Evolutionary conservation across 2,888 invertebrate genomes (phyloP).

Genomic region (Lottia gigantea): DNA sequence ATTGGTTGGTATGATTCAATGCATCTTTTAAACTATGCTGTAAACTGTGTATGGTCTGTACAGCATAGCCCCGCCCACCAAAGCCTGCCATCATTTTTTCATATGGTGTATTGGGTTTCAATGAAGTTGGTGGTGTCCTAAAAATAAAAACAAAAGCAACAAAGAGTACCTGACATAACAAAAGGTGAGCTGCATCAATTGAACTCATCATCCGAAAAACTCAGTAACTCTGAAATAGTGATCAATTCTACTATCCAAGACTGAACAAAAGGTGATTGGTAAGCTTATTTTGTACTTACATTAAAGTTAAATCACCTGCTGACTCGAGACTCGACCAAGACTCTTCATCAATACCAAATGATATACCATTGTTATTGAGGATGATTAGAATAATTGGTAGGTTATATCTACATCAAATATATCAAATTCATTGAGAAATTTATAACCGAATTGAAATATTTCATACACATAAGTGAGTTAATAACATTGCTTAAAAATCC

Average conservation of each 20-base stretch:
- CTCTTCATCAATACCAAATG: conserved; percentile 84
- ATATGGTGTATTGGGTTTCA: conserved; percentile 84
- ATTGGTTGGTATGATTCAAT: conserved; percentile 78
- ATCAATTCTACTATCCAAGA: too few relatives aligned
- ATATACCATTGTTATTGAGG: conserved; percentile 96
- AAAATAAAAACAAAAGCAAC: conserved; percentile 45
- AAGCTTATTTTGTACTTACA: conserved; percentile 71
- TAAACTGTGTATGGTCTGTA: conserved; percentile 82
- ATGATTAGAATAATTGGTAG: conserved; percentile 90
- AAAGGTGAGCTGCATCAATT: too few relatives aligned
- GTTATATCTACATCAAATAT: conserved; percentile 77
- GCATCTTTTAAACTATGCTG: conserved; percentile 77
- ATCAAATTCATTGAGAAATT: background rate
- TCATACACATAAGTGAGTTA: too few relatives aligned
- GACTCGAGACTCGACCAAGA: conserved; percentile 67
- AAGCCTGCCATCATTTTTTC: conserved; percentile 92
- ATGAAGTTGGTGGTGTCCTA: conserved; percentile 86
- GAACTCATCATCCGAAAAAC: too few relatives aligned
- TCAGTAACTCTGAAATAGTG: too few relatives aligned
- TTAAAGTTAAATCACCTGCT: conserved; percentile 79
- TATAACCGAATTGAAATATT: background rate
- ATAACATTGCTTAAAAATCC: too few relatives aligned
- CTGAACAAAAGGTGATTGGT: too few relatives aligned
- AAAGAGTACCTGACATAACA: too few relatives aligned
- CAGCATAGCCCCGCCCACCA: conserved; percentile 83